Evolutionary conservation across 2,888 invertebrate genomes (phyloP).

Genomic region (Phanerotoma sp.): DNA sequence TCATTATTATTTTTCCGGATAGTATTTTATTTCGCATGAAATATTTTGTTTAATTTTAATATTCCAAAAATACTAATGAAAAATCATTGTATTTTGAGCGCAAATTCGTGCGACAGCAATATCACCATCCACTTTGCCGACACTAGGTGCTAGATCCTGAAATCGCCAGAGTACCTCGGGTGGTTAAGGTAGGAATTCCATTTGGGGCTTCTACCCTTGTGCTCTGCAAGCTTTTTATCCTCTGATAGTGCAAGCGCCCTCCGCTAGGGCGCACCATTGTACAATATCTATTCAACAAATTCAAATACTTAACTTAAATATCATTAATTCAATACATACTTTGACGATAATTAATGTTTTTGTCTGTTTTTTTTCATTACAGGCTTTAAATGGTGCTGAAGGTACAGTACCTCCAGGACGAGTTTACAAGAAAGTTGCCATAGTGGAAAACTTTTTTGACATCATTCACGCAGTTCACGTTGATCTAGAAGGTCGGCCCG

Average conservation of each 20-base stretch:
- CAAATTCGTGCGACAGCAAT: too few relatives aligned
- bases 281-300: background rate
- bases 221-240: constrained; percentile 4
- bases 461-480: constrained; percentile 96
- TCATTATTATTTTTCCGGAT: too few relatives aligned
- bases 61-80: too few relatives aligned
- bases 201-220: constrained; percentile 14
- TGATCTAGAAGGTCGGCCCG: constrained; percentile 86
- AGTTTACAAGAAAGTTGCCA: constrained; percentile 87
- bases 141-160: background rate
- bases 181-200: constrained; percentile 25
- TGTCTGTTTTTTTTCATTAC: constrained; percentile 56
- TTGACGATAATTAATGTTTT: background rate
- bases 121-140: constrained; percentile 19
- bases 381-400: constrained; percentile 69
- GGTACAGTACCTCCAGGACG: constrained; percentile 58
- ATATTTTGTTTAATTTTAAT: constrained; percentile 4
- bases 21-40: too few relatives aligned
- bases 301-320: background rate
- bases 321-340: background rate
- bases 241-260: constrained; percentile 26
- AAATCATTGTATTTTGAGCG: too few relatives aligned
- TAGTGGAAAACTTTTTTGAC: constrained; percentile 97
- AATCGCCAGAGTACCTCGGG: constrained; percentile 4
- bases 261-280: constrained; percentile 29